Evolutionary conservation across 2,797 vertebrate genomes (phyloP).

Genomic region (Lacerta agilis): DNA sequence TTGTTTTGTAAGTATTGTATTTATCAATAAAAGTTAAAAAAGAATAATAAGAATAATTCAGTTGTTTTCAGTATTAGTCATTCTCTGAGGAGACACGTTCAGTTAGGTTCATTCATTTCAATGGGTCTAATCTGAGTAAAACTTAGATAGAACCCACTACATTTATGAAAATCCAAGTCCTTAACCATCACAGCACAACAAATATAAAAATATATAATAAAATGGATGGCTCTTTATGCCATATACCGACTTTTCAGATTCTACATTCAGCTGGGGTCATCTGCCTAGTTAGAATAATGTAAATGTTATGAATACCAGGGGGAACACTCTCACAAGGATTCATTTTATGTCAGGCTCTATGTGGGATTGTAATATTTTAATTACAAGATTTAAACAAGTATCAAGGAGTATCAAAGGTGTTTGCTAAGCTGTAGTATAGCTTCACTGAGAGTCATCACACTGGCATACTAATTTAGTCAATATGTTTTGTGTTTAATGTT

Average conservation of each 20-base stretch:
- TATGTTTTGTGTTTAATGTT: not conserved
- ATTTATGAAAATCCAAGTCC: not conserved
- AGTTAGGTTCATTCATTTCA: no score
- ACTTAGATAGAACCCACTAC: not conserved
- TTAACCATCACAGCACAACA: not conserved
- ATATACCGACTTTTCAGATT: not conserved
- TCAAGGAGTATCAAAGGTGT: not conserved
- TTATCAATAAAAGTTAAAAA: no score
- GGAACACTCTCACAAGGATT: not conserved
- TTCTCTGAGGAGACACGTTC: no score
- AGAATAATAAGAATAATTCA: no score
- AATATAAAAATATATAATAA: not conserved
- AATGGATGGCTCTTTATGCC: not conserved
- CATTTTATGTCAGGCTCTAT: not conserved
- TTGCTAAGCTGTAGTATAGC: not conserved
- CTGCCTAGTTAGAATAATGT: not conserved
- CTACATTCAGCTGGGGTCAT: not conserved
- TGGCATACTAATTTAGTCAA: not conserved
- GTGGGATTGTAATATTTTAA: constrained; percentile 6
- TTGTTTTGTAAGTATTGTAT: no score
- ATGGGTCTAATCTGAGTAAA: no score
- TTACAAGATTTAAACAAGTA: not conserved
- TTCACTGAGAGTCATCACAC: not conserved
- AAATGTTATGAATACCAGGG: not conserved
- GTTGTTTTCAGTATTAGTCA: no score